Conservation (phyloP, 2,888 invertebrate species). For the Drosophila neotestacea region DNA sequence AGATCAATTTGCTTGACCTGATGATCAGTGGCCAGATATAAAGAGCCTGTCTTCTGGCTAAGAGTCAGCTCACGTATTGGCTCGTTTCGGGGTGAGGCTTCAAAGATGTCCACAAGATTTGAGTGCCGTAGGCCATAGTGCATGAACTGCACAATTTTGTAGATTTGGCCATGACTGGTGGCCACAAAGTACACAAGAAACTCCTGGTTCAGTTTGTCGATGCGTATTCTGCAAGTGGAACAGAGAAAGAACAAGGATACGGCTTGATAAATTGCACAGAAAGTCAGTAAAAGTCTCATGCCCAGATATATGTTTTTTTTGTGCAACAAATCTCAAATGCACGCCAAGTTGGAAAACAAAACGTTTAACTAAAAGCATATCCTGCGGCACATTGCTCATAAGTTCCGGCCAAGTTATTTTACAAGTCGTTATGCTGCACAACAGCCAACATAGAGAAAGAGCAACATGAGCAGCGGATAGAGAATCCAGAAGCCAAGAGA, state of each 20-base stretch:
- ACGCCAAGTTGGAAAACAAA: constrained; percentile 63
- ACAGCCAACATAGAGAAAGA: constrained; percentile 20
- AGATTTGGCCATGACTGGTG: constrained; percentile 93
- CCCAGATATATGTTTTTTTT: background rate
- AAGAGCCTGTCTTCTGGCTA: constrained; percentile 93
- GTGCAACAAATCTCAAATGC: constrained; percentile 49
- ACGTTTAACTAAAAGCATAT: constrained; percentile 78
- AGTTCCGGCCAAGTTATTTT: constrained; percentile 74
- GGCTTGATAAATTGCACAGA: constrained; percentile 34
- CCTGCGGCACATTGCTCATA: constrained; percentile 74
- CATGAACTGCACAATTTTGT: constrained; percentile 97
- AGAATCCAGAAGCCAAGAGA: constrained; percentile 1
- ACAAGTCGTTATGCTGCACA: constrained; percentile 50
- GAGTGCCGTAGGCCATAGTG: constrained; percentile 93
- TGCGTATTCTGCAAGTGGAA: constrained; percentile 82
- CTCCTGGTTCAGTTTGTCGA: constrained; percentile 87
- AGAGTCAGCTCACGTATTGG: constrained; percentile 95
- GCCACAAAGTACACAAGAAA: constrained; percentile 97
- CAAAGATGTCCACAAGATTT: constrained; percentile 94
- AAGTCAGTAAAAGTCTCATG: constrained; percentile 21
- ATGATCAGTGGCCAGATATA: constrained; percentile 95
- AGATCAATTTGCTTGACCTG: constrained; percentile 95
- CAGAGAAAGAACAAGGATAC: background rate
- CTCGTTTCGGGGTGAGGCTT: constrained; percentile 93
- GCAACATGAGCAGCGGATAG: constrained; percentile 6